Conservation (phyloP, 2,113 vertebrate genomes). For the Halcyon malimbica region DNA sequence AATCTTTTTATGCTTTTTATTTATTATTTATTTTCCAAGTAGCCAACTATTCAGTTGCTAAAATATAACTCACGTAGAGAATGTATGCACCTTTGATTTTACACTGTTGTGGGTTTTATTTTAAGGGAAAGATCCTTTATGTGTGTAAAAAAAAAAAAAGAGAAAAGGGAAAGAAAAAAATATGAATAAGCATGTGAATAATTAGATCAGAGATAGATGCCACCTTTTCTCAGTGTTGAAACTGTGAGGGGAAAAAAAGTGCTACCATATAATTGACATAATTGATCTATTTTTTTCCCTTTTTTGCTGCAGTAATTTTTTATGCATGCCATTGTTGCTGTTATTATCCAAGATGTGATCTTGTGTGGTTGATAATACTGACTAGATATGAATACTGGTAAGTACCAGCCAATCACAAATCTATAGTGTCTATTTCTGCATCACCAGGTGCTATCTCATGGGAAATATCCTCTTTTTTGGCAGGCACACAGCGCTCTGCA, state of each 20-base stretch:
- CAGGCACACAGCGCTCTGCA: conserved; percentile 76
- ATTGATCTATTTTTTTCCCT: conserved; percentile 85
- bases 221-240: conserved; percentile 79
- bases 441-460: conserved; percentile 83
- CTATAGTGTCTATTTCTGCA: conserved; percentile 81
- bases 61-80: conserved; percentile 65
- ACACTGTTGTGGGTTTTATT: neutral
- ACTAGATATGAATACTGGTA: conserved; percentile 80
- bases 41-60: conserved; percentile 54
- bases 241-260: conserved; percentile 79
- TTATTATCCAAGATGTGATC: conserved; percentile 85
- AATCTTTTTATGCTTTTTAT: conserved; percentile 14
- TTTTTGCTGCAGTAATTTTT: conserved; percentile 89
- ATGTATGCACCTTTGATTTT: conserved; percentile 46
- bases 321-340: conserved; percentile 83
- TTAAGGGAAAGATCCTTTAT: conserved; percentile 70
- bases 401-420: conserved; percentile 83
- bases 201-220: conserved; percentile 88
- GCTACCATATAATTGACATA: conserved; percentile 90
- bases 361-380: conserved; percentile 87
- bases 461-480: conserved; percentile 85
- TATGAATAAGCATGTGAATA: conserved; percentile 75
- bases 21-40: conserved; percentile 43
- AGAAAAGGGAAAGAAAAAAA: conserved; percentile 36
- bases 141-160: conserved; percentile 44